Conservation (phyloP, 1,140 invertebrate species). For the Harpegnathos saltator region DNA sequence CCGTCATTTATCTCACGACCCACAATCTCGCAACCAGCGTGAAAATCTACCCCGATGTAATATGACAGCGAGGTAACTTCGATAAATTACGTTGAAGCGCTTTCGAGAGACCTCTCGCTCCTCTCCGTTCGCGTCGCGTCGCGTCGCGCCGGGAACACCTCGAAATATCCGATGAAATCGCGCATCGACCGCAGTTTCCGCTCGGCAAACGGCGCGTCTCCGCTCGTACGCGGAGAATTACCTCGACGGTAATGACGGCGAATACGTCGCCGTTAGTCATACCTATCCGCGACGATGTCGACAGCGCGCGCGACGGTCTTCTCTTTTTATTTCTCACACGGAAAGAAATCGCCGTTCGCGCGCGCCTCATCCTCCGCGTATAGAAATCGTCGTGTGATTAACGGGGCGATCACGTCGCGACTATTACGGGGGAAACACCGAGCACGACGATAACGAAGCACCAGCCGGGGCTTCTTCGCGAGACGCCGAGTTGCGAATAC, state of each 20-base stretch:
- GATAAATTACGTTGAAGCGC: not conserved
- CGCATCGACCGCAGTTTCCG: conserved; percentile 18
- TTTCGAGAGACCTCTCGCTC: not conserved
- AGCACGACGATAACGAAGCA: conserved; percentile 8
- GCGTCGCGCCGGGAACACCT: not conserved
- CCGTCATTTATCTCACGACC: no score
- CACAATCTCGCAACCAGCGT: not conserved
- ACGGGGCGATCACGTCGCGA: conserved; percentile 51
- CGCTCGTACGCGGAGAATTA: conserved; percentile 14
- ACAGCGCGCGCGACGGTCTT: not conserved
- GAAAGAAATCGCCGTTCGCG: conserved; percentile 55
- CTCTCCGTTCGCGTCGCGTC: not conserved
- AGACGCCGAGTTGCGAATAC: conserved; percentile 17
- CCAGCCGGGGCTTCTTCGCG: conserved; percentile 17
- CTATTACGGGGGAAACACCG: conserved; percentile 31
- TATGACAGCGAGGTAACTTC: not conserved
- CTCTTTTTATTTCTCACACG: conserved; percentile 45
- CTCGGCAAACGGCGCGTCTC: conserved; percentile 2
- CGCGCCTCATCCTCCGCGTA: conserved; percentile 47
- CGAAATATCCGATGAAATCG: conserved; percentile 10
- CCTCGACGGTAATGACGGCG: not conserved
- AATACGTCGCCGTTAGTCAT: conserved; percentile 62
- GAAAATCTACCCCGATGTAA: not conserved
- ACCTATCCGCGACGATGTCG: conserved; percentile 16
- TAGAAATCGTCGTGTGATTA: conserved; percentile 42